Conservation (phyloP, 2,888 invertebrate species). For the Oxytorus armatus region DNA sequence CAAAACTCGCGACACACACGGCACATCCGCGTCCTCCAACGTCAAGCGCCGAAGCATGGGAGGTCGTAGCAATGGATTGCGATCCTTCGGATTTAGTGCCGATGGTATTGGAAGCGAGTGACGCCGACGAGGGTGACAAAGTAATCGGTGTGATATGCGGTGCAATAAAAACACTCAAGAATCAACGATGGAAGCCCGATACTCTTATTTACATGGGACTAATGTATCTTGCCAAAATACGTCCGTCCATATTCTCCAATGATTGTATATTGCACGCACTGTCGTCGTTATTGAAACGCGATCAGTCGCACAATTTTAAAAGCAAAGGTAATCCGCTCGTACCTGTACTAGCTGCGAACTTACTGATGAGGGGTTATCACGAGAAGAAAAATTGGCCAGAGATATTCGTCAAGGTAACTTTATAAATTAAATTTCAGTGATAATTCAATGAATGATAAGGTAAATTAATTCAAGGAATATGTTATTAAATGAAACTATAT, state of each 20-base stretch:
- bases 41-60: constrained; percentile 88
- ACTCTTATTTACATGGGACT: constrained; percentile 90
- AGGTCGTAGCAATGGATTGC: constrained; percentile 91
- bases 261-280: constrained; percentile 92
- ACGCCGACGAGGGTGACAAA: constrained; percentile 92
- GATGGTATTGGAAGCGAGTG: constrained; percentile 90
- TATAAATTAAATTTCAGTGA: not conserved
- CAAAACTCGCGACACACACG: constrained; percentile 84
- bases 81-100: constrained; percentile 92
- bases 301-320: constrained; percentile 89
- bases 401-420: constrained; percentile 92
- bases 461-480: too few relatives aligned
- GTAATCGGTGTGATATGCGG: constrained; percentile 93
- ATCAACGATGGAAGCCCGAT: constrained; percentile 93
- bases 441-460: too few relatives aligned
- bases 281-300: constrained; percentile 92
- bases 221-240: constrained; percentile 92
- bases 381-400: constrained; percentile 97
- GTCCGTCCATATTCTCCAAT: constrained; percentile 91
- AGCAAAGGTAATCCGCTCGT: constrained; percentile 92
- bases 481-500: too few relatives aligned
- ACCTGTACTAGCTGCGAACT: constrained; percentile 93
- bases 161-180: constrained; percentile 92
- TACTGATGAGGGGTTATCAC: constrained; percentile 92
- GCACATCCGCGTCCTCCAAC: constrained; percentile 80